Conservation (phyloP, 2,888 invertebrate genomes). For the Deilephila porcellus region DNA sequence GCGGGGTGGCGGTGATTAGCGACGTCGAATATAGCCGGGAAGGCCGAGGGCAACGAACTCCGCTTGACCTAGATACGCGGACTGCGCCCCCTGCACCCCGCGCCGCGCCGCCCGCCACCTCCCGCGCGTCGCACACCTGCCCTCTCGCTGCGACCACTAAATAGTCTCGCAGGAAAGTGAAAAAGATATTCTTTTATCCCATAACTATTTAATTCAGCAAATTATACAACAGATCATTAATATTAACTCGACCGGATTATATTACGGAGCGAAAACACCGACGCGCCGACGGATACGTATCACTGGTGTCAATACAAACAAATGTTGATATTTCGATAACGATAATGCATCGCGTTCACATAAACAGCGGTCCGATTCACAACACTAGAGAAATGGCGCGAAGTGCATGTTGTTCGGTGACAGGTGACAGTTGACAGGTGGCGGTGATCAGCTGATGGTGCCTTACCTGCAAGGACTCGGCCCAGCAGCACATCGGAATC, state of each 20-base stretch:
- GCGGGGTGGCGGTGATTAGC: conserved; percentile 70
- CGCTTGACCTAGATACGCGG: conserved; percentile 80
- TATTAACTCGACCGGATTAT: conserved; percentile 21
- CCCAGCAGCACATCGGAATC: conserved; percentile 78
- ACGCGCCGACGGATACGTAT: background rate
- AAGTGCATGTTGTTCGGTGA: conserved; percentile 14
- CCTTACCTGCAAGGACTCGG: conserved; percentile 80
- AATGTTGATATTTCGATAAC: conserved; percentile 17
- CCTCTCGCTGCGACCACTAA: conserved; percentile 40
- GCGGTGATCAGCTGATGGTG: conserved; percentile 57
- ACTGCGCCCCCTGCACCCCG: conserved; percentile 46
- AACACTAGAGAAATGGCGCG: conserved; percentile 42
- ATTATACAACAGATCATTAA: conserved; percentile 27
- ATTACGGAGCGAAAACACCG: conserved; percentile 2
- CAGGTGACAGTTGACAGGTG: conserved; percentile 46
- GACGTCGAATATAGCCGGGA: conserved; percentile 83
- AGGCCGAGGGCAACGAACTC: conserved; percentile 85
- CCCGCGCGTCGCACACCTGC: conserved; percentile 34
- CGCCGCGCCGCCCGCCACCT: conserved; percentile 42
- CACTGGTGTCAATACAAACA: conserved; percentile 10
- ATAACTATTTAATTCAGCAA: conserved; percentile 37
- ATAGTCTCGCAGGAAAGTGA: conserved; percentile 73
- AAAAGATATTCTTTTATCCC: conserved; percentile 67
- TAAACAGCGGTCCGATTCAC: conserved; percentile 29
- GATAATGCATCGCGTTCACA: conserved; percentile 22